A percentile compares a stretch with the other conserved stretches of the same genome.
These are phyloP conservation scores for Siderastrea radians DNA, from an alignment of 92 coral and sea anemone genomes.

Conservation along the genomic window DNA sequence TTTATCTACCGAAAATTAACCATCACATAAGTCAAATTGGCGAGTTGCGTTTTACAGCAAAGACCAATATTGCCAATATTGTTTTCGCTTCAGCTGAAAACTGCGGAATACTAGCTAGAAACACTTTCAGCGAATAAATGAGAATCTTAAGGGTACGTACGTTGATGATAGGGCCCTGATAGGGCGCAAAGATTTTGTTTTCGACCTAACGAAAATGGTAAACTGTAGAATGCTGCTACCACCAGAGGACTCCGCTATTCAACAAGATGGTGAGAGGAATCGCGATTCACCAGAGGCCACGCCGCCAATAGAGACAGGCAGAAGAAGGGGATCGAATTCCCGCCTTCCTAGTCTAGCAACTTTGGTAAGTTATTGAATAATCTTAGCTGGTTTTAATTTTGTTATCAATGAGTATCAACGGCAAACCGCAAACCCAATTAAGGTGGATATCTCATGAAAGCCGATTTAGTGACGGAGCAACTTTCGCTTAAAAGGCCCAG, in stretches of 20 bases:
- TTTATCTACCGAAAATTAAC: slow-evolving; percentile 28
- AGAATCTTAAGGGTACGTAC: no score
- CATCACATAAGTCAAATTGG: slow-evolving; percentile 17
- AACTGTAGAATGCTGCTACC: slow-evolving; percentile 25
- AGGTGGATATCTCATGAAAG: not conserved
- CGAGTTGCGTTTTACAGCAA: not conserved
- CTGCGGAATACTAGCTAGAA: not conserved
- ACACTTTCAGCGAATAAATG: not conserved
- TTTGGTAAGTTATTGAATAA: slow-evolving; percentile 64
- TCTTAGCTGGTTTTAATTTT: not conserved
- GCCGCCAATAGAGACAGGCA: slow-evolving; percentile 15
- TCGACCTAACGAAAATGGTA: not conserved
- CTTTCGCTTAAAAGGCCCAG: no score
- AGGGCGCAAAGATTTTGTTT: not conserved
- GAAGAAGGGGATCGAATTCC: slow-evolving; percentile 42
- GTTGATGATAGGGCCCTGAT: no score
- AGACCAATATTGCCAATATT: no score
- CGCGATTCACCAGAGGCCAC: not conserved
- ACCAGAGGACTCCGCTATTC: slow-evolving; percentile 34
- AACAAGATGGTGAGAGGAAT: slow-evolving; percentile 24
- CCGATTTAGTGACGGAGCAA: no score
- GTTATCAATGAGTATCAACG: not conserved
- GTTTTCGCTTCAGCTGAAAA: not conserved
- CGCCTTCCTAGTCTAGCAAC: slow-evolving; percentile 88
- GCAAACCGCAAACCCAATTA: not conserved